Conservation (phyloP, 2,888 invertebrate species). For the Phrixothrix hirtus region DNA sequence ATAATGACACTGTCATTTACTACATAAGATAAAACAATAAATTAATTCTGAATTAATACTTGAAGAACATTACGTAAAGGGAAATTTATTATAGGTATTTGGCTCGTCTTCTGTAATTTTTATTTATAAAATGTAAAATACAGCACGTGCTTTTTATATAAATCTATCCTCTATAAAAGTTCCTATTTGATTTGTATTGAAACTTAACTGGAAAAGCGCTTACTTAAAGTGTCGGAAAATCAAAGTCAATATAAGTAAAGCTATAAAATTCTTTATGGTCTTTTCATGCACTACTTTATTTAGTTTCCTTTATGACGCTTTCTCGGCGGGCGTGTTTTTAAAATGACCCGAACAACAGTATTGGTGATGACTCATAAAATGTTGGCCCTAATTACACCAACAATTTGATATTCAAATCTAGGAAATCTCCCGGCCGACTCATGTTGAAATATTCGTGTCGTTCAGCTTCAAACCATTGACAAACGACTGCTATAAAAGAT, state of each 20-base stretch:
- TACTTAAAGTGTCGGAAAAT: constrained; percentile 20
- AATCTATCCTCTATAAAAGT: no score
- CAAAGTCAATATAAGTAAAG: constrained; percentile 23
- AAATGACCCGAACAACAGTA: background rate
- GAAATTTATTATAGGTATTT: constrained; percentile 21
- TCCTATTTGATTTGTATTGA: no score
- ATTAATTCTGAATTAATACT: constrained; percentile 27
- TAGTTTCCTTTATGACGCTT: constrained; percentile 32
- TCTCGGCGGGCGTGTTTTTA: constrained; percentile 4
- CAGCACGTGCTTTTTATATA: no score
- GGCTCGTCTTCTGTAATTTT: constrained; percentile 3
- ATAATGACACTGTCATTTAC: constrained; percentile 26
- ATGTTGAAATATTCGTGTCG: background rate
- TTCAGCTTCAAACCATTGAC: no score
- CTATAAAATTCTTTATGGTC: constrained; percentile 28
- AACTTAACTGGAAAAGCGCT: no score
- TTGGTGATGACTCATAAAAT: no score
- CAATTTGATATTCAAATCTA: no score
- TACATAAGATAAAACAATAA: constrained; percentile 28
- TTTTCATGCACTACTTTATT: constrained; percentile 32
- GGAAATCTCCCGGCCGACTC: background rate
- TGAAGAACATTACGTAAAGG: constrained; percentile 13
- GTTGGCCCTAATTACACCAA: no score
- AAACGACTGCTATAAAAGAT: no score
- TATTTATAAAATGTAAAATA: constrained; percentile 6